Evolutionary conservation across 2,888 invertebrate genomes (phyloP), one percentile per base, ranked within the genome.

Genomic region (Zhengitettix transpicula): DNA sequence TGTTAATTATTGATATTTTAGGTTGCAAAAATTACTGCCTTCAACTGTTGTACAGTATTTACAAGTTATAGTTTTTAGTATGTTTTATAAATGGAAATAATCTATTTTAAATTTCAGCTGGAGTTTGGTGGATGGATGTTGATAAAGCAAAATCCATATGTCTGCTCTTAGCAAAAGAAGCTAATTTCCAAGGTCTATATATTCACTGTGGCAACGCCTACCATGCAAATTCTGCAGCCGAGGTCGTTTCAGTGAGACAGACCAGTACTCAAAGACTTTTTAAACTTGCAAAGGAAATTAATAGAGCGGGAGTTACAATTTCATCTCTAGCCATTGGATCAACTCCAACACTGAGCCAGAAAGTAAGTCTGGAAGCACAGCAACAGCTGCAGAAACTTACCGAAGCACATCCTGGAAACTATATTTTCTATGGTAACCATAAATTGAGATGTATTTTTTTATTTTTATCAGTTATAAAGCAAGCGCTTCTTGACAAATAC

Each of bases 321-420:
- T 60, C 58, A 16, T 62, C 53, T 1, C 64, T 70, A 40, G 69
- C 70, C 8, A 66, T 68, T 28, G 73, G 73, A 5, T 71, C 72
- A 10, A 73, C 73, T 0, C 72, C 73, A 16, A 66, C 70, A 10
- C 71, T 70, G 61, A 68, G 68, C 58, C 62, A 62, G 28, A 66
- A 71, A 65, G 52, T 70, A 61, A 68, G 68, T 57, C 62, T 62
- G 17, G 66, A 71, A 66, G 52, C 64, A 1, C 15, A 44, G 17
- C 51, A n/a, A 40, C 53, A 62, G 11, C 42, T 60, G 55, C 12
- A 28, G 16, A 40, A 15, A 8, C 65, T 73, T 11, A 69, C 68
- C 2, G 72, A 73, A 61, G 66, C 72, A 9, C 72, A 72, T 65
- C 72, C 73, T 9, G 73, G 73, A 11, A 72, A 71, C 62, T 73